phyloP scores from a whole-genome alignment of 2,888 invertebrate species.

The Pecten maximus region DNA sequence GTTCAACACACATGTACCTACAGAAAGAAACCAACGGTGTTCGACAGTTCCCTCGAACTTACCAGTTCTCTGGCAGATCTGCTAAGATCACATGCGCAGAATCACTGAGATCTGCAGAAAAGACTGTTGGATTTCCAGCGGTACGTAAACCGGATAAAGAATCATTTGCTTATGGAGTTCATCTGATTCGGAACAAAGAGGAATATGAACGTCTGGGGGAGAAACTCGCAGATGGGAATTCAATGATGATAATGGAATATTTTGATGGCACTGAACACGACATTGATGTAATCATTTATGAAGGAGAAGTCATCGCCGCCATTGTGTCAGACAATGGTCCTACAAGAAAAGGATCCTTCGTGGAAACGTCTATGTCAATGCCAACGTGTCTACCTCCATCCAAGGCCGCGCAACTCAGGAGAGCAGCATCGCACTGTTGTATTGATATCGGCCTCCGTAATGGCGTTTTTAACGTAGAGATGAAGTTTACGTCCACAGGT shows the following conservation, averaged over 20 bases:
- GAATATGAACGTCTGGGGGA: conserved; percentile 56
- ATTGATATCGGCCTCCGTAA: conserved; percentile 63
- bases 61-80: conserved; percentile 59
- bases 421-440: conserved; percentile 66
- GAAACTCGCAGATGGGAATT: conserved; percentile 60
- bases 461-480: conserved; percentile 69
- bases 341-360: conserved; percentile 60
- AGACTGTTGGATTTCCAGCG: conserved; percentile 59
- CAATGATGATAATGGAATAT: conserved; percentile 66
- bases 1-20: conserved; percentile 59
- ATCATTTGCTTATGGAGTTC: conserved; percentile 69
- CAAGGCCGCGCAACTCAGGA: conserved; percentile 58
- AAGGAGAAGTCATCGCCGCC: conserved; percentile 66
- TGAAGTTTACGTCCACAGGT: conserved; percentile 67
- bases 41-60: conserved; percentile 64
- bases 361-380: conserved; percentile 67
- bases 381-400: conserved; percentile 61
- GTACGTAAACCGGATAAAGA: conserved; percentile 70
- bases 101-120: conserved; percentile 52
- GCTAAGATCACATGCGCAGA: conserved; percentile 46
- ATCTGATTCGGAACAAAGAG: conserved; percentile 57
- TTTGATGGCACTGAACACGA: conserved; percentile 70
- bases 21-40: conserved; percentile 54
- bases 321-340: conserved; percentile 72
- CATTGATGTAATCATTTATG: conserved; percentile 67